Conservation (phyloP, 1,140 invertebrate species). For the Drosophila repleta region DNA sequence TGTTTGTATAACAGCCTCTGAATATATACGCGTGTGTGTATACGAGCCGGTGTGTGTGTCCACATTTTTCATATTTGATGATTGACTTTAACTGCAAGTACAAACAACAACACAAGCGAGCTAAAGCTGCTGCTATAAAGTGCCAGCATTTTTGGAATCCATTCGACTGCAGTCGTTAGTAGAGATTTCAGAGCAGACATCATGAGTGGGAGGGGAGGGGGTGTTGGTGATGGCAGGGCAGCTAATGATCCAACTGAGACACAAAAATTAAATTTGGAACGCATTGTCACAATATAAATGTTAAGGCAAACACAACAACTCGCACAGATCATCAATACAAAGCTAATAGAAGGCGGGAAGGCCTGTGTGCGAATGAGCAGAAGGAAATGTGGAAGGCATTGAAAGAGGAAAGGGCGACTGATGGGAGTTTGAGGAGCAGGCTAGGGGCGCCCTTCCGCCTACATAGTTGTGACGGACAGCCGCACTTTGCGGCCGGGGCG, state of each 20-base stretch:
- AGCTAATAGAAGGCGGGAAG: neutral
- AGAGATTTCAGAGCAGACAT: constrained; percentile 3
- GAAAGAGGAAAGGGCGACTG: no score
- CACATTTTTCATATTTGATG: constrained; percentile 73
- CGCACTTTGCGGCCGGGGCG: constrained; percentile 63
- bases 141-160: constrained; percentile 21
- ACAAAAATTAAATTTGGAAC: constrained; percentile 21
- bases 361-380: neutral
- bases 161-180: constrained; percentile 12
- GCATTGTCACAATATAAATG: constrained; percentile 29
- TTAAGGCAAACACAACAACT: constrained; percentile 19
- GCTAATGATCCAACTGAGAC: constrained; percentile 23
- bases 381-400: neutral
- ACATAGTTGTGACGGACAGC: constrained; percentile 61
- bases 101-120: constrained; percentile 14
- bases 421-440: neutral
- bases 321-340: constrained; percentile 21
- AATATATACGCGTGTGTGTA: neutral
- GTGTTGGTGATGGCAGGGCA: no score
- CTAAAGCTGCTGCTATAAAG: constrained; percentile 5
- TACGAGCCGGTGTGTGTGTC: constrained; percentile 6
- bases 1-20: constrained; percentile 21
- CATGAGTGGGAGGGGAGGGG: neutral
- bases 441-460: constrained; percentile 48
- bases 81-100: constrained; percentile 58